Percentiles rank a stretch among this genome's conserved stretches.
phyloP scores from a whole-genome alignment of 2,113 vertebrate species.

The Butorides virescens region DNA sequence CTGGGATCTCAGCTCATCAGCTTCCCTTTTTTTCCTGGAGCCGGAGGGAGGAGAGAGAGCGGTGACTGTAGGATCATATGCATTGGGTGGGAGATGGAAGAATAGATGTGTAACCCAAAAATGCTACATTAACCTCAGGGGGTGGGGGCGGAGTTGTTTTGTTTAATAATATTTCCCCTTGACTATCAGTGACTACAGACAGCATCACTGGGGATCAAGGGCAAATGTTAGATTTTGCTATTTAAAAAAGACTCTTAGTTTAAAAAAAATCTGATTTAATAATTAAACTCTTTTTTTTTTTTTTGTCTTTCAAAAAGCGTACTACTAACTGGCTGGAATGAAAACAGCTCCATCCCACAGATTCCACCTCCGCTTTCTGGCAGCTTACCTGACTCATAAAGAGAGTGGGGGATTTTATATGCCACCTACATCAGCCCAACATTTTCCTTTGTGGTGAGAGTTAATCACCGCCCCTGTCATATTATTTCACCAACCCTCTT shows the following conservation, averaged over 20 bases:
- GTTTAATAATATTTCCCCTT: constrained; percentile 11
- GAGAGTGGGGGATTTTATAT: constrained; percentile 28
- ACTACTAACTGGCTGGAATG: constrained; percentile 1
- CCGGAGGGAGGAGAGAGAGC: background rate
- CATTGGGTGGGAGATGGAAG: background rate
- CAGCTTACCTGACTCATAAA: constrained; percentile 65
- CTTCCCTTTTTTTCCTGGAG: background rate
- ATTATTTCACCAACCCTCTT: constrained; percentile 37
- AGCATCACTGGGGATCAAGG: background rate
- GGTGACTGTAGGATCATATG: constrained; percentile 18
- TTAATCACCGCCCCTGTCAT: constrained; percentile 57
- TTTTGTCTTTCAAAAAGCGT: background rate
- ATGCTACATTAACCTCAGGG: background rate
- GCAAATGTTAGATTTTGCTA: background rate
- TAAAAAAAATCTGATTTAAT: background rate
- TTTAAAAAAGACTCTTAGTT: background rate
- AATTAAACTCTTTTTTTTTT: background rate
- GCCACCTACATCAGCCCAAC: constrained; percentile 51
- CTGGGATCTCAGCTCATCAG: background rate
- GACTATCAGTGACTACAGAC: background rate
- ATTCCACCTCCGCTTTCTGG: constrained; percentile 44
- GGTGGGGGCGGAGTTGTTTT: background rate
- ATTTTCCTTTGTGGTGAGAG: constrained; percentile 60
- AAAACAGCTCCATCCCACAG: constrained; percentile 33
- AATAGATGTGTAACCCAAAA: background rate